Base-by-base conservation (phyloP, 2,797 vertebrate genomes). In the Paramormyrops hopkinsi region DNA sequence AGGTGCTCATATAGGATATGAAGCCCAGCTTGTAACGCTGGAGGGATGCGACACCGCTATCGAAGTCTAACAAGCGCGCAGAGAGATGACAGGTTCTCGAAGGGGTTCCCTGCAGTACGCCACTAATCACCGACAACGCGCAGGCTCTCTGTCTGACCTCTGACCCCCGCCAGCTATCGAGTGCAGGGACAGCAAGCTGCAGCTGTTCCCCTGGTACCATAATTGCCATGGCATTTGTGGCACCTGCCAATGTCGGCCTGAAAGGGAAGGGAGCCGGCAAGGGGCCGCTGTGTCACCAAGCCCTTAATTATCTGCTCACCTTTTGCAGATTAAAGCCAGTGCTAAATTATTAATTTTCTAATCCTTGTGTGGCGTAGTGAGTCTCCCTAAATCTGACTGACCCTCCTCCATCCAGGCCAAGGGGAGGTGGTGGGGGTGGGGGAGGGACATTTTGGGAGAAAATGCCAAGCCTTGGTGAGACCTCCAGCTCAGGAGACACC, bases 341-440 rank as follows among this genome's bases (percentile, higher is more conserved):
- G 50, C 62, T 90, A 41, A 89, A 90, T 89, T 86, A 89, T 89
- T 82, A 25, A 90, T 19, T n/a, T 53, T 83, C 33, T 87, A 90
- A 90, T 90, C 82, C 82, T 73, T 41, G 4, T n/a, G 86, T 37
- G 50, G 84, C n/a, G 14, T n/a, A 12, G 33, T 2, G 9, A 89
- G 44, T 65, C 41, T 46, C 33, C 9, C 88, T 76, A 48, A 48
- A 50, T 85, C 79, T 85, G 79, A 12, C 5, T n/a, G 54, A 85
- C 54, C 56, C 53, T 48, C 88, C 29, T 51, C 44, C 2, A 84
- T 82, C 25, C 62, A 29, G 62, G 62, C 25, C 25, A 33, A 33
- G 33, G 33, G 2, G 33, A 33, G 33, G 33, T 33, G 33, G 33
- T 33, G 53, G 53, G 17, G 53, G 4, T 0, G 4, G 54, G 22